Base-by-base conservation (phyloP, 2,113 vertebrate genomes). In the Phrynosoma platyrhinos region DNA sequence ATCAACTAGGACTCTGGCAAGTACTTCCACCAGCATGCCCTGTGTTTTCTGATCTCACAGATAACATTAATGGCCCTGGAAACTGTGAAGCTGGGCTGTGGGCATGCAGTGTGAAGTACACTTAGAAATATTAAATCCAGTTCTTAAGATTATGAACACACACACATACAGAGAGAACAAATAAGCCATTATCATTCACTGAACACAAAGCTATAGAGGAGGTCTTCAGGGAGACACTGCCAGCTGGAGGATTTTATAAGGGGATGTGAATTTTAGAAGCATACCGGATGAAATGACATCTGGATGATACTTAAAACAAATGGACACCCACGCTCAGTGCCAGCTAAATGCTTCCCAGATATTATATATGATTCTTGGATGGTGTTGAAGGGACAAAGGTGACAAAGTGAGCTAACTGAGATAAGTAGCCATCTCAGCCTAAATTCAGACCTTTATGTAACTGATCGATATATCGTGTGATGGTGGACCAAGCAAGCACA, bases 261-360 rank as follows among this genome's bases (percentile, higher is more conserved):
- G 32, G 72, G 9, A 83, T 88, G 74, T 77, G 74, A 83, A 53
- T 88, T 88, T 88, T 83, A 88, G 87, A 36, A 78, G 18, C 62
- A 40, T 53, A 78, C 40, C 55, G 81, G 74, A 83, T 88, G 64
- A 88, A 83, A 55, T 42, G 81, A 72, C 87, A 88, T 83, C 87
- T 83, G 62, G 72, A 55, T 83, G 40, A 88, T 88, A 83, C 74
- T 83, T 88, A 83, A 78, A 77, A 83, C 62, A 69, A 83, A 78
- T 23, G 30, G 77, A 81, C 78, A 78, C 58, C 62, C 72, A 55
- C 27, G 8, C 58, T 55, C 9, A 68, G 64, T n/a, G 69, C 42
- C 62, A 88, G 62, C 27, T 79, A 69, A 79, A 86, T 85, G 42
- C 74, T 68, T 62, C 58, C 16, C 14, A n/a, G 55, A 23, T 86